A percentile compares a stretch with the other conserved stretches of the same genome.
Conservation (phyloP, 2,888 invertebrate genomes). For the Pandemis heparana region DNA sequence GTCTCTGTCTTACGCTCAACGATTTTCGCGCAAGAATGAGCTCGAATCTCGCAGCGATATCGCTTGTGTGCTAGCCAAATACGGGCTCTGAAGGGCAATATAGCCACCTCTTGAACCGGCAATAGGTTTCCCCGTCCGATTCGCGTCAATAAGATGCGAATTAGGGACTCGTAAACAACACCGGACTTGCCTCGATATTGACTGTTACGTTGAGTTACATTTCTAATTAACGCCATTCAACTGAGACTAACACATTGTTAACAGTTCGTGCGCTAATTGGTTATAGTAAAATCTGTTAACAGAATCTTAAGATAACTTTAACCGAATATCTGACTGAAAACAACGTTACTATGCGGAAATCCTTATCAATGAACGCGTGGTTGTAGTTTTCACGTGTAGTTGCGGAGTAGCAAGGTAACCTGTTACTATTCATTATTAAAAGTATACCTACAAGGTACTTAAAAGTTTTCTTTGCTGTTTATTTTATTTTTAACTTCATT, state of each 20-base stretch:
- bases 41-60: background rate
- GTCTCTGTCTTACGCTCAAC: background rate
- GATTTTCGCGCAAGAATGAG: background rate
- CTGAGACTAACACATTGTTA: background rate
- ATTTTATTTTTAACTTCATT: no score
- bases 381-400: no score
- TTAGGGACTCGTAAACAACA: background rate
- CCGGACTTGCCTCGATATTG: background rate
- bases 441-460: no score
- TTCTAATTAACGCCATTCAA: slow-evolving; percentile 9
- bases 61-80: background rate
- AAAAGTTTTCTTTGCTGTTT: no score
- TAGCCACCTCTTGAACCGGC: slow-evolving; percentile 1
- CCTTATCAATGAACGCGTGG: no score
- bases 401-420: no score
- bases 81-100: background rate
- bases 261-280: background rate
- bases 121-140: background rate
- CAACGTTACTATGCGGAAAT: no score
- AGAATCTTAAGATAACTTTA: no score
- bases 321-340: no score
- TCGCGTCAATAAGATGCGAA: background rate
- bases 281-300: background rate
- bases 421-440: no score
- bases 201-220: slow-evolving; percentile 1